phyloP scores from a whole-genome alignment of 2,113 vertebrate genomes.

The Tenrec ecaudatus region DNA sequence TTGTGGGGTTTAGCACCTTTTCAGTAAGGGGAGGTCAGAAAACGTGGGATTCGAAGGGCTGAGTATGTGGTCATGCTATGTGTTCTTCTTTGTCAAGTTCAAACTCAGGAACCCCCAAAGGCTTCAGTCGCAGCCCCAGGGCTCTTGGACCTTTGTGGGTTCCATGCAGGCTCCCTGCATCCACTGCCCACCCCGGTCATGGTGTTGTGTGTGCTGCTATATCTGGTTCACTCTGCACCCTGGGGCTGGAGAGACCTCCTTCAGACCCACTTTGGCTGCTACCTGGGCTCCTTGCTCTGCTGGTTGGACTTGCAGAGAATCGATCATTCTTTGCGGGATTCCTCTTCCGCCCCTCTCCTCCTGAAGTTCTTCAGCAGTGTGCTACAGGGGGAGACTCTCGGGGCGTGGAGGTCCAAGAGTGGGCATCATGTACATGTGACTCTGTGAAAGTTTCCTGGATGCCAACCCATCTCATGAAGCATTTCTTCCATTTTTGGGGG shows the following conservation, averaged over 20 bases:
- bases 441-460: background rate
- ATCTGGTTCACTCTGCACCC: rapidly evolving
- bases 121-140: background rate
- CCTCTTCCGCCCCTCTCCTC: background rate
- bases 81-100: background rate
- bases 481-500: background rate
- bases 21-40: background rate
- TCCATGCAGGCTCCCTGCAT: background rate
- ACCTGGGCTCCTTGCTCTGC: background rate
- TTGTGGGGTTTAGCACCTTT: background rate
- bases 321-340: background rate
- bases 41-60: background rate
- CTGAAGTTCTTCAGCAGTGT: background rate
- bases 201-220: background rate
- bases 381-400: background rate
- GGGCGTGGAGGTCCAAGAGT: background rate
- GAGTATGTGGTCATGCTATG: background rate
- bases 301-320: background rate
- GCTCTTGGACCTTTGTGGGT: background rate
- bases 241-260: background rate
- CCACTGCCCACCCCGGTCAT: background rate
- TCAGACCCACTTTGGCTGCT: background rate
- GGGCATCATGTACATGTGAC: rapidly evolving
- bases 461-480: background rate
- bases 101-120: background rate